Evolutionary conservation across 2,113 vertebrate species (phyloP).

Genomic region (Cavia aperea): DNA sequence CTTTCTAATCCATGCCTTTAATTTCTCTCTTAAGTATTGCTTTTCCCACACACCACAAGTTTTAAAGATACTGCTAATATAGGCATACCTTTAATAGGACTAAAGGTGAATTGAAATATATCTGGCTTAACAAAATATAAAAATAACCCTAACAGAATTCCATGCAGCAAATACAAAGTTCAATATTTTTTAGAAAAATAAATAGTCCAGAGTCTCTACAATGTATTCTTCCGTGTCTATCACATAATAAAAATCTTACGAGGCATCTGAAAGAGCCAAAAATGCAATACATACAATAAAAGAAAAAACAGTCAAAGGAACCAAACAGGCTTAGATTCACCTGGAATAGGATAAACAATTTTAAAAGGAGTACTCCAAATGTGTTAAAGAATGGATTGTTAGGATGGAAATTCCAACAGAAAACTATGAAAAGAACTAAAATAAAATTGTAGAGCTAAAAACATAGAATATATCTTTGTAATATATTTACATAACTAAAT

Average conservation of each 20-base stretch:
- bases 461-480: background rate
- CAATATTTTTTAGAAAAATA: background rate
- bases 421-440: background rate
- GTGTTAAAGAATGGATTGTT: background rate
- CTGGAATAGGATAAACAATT: background rate
- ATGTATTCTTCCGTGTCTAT: background rate
- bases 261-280: background rate
- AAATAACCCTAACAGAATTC: background rate
- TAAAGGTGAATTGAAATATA: background rate
- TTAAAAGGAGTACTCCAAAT: background rate
- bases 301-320: background rate
- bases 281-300: background rate
- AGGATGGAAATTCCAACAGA: background rate
- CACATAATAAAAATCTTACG: background rate
- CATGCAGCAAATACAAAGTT: background rate
- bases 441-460: slow-evolving; percentile 3
- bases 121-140: background rate
- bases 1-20: background rate
- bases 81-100: background rate
- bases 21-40: background rate
- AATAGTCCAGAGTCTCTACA: background rate
- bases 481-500: background rate
- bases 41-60: background rate
- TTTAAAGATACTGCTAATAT: background rate
- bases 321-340: background rate